Evolutionary conservation across 2,888 invertebrate genomes (phyloP), one percentile per base, ranked within the genome.

Genomic region (Caprella mutica): DNA sequence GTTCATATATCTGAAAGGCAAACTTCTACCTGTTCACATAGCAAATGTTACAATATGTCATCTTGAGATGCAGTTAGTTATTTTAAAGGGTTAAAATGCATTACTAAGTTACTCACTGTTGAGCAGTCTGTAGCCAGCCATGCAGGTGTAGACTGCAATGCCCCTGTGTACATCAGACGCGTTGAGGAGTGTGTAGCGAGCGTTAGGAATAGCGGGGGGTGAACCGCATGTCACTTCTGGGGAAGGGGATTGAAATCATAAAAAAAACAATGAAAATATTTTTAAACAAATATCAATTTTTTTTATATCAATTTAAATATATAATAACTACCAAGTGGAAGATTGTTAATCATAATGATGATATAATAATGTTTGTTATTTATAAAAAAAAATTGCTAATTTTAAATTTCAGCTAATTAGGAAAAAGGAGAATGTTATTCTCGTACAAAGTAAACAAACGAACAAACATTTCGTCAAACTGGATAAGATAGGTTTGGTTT

Each of bases 151-250:
- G 6, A 61, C 61, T 26, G 65, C 67, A 8, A 67, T 61, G 19
- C 66, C 62, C 26, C 65, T 64, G 9, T 58, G 52, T 9, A 30
- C 27, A 6, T 67, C 66, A 3, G 68, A 66, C 23, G 65, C 59
- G 58, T 68, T 68, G 3, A 68, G 56, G n/a, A 68, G 65, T 9
- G 65, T 65, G 40, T 67, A 59, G 9, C 65, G 61, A 1, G 66
- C 58, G 46, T 68, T 51, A 2, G 57, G 55, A n/a, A 66, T 58
- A n/a, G 38, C 39, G 9, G 65, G 62, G 5, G 68, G 68, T 19
- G 60, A 43, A 1, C 67, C 67, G 43, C 68, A 68, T 5, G 64
- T 66, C 26, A 68, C 66, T 5, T 65, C 64, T 65, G 59, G 21
- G 6, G 23, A 6, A 9, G 12, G 29, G 4, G 5, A 24, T 24